Evolutionary conservation across 2,113 vertebrate species (phyloP), one percentile per base, ranked within the genome.

Genomic region (Sander lucioperca): DNA sequence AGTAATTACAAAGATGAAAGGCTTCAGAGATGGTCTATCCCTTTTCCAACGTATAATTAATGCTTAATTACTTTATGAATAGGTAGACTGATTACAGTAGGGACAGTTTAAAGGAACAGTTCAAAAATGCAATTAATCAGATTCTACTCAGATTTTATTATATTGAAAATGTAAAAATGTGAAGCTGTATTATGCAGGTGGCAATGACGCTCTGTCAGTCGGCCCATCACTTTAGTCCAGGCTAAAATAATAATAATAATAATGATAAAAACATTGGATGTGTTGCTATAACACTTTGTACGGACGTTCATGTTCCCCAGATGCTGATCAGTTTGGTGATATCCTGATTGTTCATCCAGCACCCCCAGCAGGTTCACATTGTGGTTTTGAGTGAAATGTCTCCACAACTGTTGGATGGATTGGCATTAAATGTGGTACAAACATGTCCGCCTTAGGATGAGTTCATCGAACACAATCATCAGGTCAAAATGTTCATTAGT

Each of bases 1-100:
- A 6, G 36, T 79, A 58, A 82, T 84, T 82, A 71, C 19, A 72
- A 47, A 74, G 65, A 84, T 56, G 23, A 86, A 80, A 75, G 66
- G 62, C 33, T 61, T 75, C 33, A 30, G 45, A 65, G 25, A 14
- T 30, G 48, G 0, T 56, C 63, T 63, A 74, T 74, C 57, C 57
- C 62, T 21, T 80, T 53, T 57, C n/a, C 25, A 58, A 62, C 61
- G 21, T 71, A 30, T 83, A 74, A 77, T 86, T 74, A 57, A 86
- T 74, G 67, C n/a, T 48, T 25, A 79, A 76, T 33, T 2, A 71
- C 47, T 75, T 62, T 47, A 71, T 66, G 36, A 68, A 74, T 25
- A 43, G 18, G 16, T 25, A 6, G 23, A 33, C 12, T 21, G 18
- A 33, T 53, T 21, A 30, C 8, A 62, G 30, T 10, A 11, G 58